phyloP scores from a whole-genome alignment of 2,888 invertebrate genomes.

The Tuberolachnus salignus region DNA sequence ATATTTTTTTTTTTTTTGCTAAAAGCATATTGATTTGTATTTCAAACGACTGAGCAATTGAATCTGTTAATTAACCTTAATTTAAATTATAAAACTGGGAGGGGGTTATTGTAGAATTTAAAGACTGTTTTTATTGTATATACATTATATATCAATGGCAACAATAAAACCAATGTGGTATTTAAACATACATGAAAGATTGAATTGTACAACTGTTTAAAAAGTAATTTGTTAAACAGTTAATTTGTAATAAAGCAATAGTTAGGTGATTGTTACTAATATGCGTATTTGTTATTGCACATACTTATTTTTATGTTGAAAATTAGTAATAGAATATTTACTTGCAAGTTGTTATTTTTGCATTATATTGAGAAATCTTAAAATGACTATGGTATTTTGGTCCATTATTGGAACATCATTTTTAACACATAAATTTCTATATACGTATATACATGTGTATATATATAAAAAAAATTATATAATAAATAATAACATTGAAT shows the following conservation, averaged over 20 bases:
- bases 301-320: neutral
- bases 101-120: slow-evolving; percentile 23
- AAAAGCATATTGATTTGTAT: slow-evolving; percentile 34
- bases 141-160: slow-evolving; percentile 2
- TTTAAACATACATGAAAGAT: slow-evolving; percentile 24
- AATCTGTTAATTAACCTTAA: slow-evolving; percentile 23
- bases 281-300: slow-evolving; percentile 8
- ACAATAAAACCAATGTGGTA: slow-evolving; percentile 20
- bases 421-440: slow-evolving; percentile 11
- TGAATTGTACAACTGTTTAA: slow-evolving; percentile 23
- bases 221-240: slow-evolving; percentile 25
- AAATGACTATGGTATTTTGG: neutral
- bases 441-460: neutral
- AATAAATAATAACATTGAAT: slow-evolving; percentile 34
- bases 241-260: slow-evolving; percentile 34
- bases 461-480: slow-evolving; percentile 30
- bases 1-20: neutral
- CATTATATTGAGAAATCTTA: neutral
- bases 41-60: slow-evolving; percentile 48
- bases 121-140: slow-evolving; percentile 46
- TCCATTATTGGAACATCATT: slow-evolving; percentile 26
- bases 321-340: slow-evolving; percentile 10
- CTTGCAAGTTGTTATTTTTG: slow-evolving; percentile 4
- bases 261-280: slow-evolving; percentile 21
- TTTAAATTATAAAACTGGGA: slow-evolving; percentile 13